Conservation (phyloP, 2,888 invertebrate species). For the Heterodera filipjevi region DNA sequence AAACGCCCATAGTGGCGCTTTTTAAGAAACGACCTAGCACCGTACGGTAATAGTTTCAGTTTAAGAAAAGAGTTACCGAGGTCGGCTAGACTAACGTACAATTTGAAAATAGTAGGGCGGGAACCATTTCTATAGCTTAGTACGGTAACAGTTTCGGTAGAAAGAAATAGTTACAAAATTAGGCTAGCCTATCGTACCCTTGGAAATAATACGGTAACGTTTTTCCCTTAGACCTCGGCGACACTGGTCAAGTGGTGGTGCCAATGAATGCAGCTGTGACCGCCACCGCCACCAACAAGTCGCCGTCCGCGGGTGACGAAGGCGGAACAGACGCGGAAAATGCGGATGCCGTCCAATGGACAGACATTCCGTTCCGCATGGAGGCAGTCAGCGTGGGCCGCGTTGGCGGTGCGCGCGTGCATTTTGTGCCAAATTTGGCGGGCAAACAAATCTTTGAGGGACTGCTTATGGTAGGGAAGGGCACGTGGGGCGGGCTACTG, state of each 20-base stretch:
- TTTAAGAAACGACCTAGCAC: too few species aligned
- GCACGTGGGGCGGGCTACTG: too few species aligned
- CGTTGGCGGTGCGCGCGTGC: slow-evolving; percentile 42
- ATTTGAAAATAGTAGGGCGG: too few species aligned
- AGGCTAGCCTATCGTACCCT: too few species aligned
- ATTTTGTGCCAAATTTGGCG: slow-evolving; percentile 41
- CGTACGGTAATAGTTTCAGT: too few species aligned
- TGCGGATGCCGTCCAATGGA: not conserved
- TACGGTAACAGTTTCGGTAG: too few species aligned
- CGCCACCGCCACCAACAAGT: not conserved
- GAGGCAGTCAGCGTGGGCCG: slow-evolving; percentile 54
- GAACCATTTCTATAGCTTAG: too few species aligned
- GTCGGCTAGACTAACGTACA: too few species aligned
- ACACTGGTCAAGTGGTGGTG: slow-evolving; percentile 36
- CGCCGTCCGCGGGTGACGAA: not conserved
- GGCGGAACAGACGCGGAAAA: not conserved
- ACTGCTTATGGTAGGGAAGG: slow-evolving; percentile 33
- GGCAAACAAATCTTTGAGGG: slow-evolving; percentile 36
- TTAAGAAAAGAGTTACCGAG: too few species aligned
- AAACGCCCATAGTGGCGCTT: too few species aligned
- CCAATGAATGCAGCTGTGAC: not conserved
- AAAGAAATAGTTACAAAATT: too few species aligned
- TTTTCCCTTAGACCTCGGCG: slow-evolving; percentile 37
- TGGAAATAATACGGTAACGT: too few species aligned
- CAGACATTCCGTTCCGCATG: slow-evolving; percentile 55